A percentile compares a stretch with the other conserved stretches of the same genome.
These are phyloP conservation scores for Zosterops pallidus DNA, from an alignment of 2,113 vertebrate species.

Conservation along the genomic window DNA sequence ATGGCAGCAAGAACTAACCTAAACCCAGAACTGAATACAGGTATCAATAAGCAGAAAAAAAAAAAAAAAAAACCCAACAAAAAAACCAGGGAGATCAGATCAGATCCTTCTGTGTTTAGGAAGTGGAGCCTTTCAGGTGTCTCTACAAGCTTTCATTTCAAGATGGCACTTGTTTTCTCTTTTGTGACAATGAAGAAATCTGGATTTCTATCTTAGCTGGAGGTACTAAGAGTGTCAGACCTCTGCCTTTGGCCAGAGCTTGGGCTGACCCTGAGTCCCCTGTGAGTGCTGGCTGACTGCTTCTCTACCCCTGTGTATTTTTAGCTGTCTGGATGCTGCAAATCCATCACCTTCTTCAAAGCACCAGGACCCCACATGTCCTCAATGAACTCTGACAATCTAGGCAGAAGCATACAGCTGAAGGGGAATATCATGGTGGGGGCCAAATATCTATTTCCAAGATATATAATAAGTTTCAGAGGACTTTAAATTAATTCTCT, in stretches of 20 bases:
- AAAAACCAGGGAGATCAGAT: background rate
- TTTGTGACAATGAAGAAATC: background rate
- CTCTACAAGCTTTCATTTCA: background rate
- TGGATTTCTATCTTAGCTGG: background rate
- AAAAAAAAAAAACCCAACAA: too few relatives aligned
- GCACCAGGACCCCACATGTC: background rate
- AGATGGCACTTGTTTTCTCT: background rate
- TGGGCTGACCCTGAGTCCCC: background rate
- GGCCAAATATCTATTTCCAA: background rate
- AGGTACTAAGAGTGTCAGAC: background rate
- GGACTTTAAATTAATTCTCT: background rate
- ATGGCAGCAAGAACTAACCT: background rate
- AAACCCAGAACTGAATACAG: background rate
- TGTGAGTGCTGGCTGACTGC: background rate
- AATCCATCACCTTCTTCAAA: slow-evolving; percentile 18
- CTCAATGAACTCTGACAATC: background rate
- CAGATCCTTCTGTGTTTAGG: background rate
- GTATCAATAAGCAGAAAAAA: background rate
- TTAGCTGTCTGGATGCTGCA: slow-evolving; percentile 19
- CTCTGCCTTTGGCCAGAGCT: background rate
- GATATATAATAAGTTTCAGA: background rate
- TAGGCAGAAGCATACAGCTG: background rate
- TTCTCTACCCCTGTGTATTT: background rate
- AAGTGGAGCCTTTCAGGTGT: background rate
- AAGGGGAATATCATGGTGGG: background rate